Evolutionary conservation across 2,797 vertebrate genomes (phyloP).

Genomic region (Pseudochaenichthys georgianus): DNA sequence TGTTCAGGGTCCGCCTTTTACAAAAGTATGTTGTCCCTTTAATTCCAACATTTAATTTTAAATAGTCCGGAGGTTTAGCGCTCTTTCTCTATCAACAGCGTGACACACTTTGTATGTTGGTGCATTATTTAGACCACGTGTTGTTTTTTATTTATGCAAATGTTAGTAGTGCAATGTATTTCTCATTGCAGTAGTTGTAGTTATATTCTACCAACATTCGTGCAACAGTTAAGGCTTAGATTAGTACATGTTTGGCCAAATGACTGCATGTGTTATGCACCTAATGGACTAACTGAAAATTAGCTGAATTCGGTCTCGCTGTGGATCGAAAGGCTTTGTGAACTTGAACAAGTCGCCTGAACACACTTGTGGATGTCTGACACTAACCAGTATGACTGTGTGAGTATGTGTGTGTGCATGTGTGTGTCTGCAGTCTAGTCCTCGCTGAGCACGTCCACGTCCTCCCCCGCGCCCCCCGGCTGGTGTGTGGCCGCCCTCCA

Average conservation of each 20-base stretch:
- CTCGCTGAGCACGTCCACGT: constrained; percentile 88
- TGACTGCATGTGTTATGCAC: no score
- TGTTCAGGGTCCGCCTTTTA: constrained; percentile 10
- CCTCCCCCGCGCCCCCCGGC: constrained; percentile 71
- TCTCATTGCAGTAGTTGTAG: no score
- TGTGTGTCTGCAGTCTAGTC: constrained; percentile 73
- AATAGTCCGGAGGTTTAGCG: background rate
- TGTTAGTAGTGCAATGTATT: no score
- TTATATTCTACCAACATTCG: no score
- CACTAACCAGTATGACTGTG: background rate
- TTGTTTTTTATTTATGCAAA: background rate
- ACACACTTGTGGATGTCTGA: background rate
- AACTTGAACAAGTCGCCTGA: background rate
- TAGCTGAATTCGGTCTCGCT: no score
- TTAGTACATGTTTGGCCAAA: no score
- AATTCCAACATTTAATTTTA: background rate
- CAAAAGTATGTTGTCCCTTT: background rate
- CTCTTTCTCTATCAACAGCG: background rate
- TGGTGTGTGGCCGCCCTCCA: constrained; percentile 89
- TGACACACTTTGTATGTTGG: background rate
- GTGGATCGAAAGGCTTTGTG: background rate
- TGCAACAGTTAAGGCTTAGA: no score
- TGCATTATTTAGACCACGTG: background rate
- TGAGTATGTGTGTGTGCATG: background rate
- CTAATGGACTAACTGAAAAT: no score